Evolutionary conservation across 2,888 invertebrate genomes (phyloP), one percentile per base, ranked within the genome.

Genomic region (Pristionchus maxplancki): DNA sequence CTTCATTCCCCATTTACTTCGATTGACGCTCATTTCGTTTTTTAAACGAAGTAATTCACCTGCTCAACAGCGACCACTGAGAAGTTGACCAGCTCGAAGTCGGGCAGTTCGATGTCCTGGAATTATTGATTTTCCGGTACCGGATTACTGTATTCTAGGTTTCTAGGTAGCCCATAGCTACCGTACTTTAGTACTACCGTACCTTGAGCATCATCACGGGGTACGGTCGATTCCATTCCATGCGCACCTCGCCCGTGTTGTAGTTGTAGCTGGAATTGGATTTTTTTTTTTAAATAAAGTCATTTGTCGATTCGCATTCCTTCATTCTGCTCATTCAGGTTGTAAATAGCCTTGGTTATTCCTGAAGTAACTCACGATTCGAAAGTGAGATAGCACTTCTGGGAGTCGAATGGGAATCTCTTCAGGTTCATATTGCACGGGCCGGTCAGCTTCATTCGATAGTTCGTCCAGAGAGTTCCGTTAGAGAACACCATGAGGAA

Each of bases 371-470:
- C 93, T 89, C 40, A 93, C 92, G 93, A 93, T 88, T 95, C 95
- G 87, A 95, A 95, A 11, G 95, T 95, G 48, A 95, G 91, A 82
- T 90, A 92, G 89, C 95, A 95, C 89, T 93, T 91, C 88, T 94
- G 94, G 44, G 92, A 91, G 87, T 94, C 94, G 88, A 93, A 94
- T 31, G 93, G 93, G 81, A 93, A 94, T 31, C 91, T 62, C 88
- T 93, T 93, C 3, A 95, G 90, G 87, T 95, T 93, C 95, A 95
- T 95, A 83, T 94, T 93, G 89, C 94, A 95, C 5, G 94, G 94
- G 20, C 94, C 94, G 1, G 94, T 94, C 88, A 94, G 82, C 87
- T 94, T 94, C 93, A 94, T 93, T 40, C 94, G 92, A 87, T 94
- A 94, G 88, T 94, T 94, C 6, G 93, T 93, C 94, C 94, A 94